These are phyloP conservation scores for Passerculus sandwichensis DNA, from an alignment of 2,797 vertebrate genomes.

Conservation along the genomic window DNA sequence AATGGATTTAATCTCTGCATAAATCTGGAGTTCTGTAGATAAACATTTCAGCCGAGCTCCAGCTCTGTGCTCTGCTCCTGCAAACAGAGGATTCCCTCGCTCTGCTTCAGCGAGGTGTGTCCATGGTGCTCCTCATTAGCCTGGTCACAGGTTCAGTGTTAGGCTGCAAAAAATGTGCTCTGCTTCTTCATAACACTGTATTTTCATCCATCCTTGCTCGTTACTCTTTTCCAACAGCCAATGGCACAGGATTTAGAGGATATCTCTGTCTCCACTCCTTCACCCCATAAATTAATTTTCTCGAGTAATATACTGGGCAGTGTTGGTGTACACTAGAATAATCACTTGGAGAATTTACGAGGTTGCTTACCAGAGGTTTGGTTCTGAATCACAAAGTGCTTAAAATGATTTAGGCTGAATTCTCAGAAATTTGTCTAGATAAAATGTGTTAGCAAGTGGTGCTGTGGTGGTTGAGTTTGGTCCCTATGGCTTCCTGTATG, in stretches of 20 bases:
- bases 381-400: neutral
- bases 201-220: neutral
- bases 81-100: neutral
- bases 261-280: neutral
- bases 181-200: neutral
- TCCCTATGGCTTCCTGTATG: neutral
- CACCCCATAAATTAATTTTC: neutral
- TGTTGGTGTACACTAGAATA: neutral
- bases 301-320: neutral
- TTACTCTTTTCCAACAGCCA: neutral
- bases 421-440: neutral
- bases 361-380: neutral
- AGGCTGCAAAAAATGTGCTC: neutral
- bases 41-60: conserved; percentile 5
- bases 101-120: neutral
- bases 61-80: neutral
- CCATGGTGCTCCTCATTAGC: neutral
- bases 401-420: neutral
- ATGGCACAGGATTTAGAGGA: neutral
- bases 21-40: conserved; percentile 33
- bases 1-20: conserved; percentile 35
- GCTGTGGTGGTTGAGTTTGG: neutral
- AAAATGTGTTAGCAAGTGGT: neutral
- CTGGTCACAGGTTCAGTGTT: neutral
- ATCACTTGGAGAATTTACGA: neutral